Evolutionary conservation across 1,140 invertebrate species (phyloP), one percentile per base, ranked within the genome.

Genomic region (Ostrea denselamellosa): DNA sequence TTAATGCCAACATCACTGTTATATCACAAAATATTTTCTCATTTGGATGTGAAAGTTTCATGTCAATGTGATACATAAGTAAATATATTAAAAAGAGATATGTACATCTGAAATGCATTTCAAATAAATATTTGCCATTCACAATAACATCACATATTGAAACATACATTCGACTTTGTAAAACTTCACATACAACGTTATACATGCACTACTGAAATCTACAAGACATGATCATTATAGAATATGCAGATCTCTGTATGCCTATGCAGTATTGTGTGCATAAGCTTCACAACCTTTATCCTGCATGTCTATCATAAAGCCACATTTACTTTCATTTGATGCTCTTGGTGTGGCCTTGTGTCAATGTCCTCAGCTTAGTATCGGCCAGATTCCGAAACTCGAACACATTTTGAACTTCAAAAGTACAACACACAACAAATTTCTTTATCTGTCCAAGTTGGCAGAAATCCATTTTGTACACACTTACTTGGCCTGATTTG

Each of bases 101-200:
- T 77, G 28, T 17, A 10, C 25, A 28, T 34, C 68, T 77, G 25
- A 77, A 77, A 77, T 28, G 25, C 28, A 25, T 28, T 62, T 77
- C 68, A 77, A 71, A 77, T 77, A 77, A 77, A 77, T 77, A 77
- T 77, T 28, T 77, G 68, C 68, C 68, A 77, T 77, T 77, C 68
- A 77, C 34, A 14, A 77, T 77, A 77, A 77, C 68, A 77, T 77
- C 68, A 77, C 68, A 77, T 77, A 77, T 17, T 14, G 12, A 77
- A 10, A 10, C 12, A 77, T 14, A 77, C 56, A 77, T 44, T 77
- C 10, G 25, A 77, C 68, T 77, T 10, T 14, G 25, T 28, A 77
- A 77, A 22, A 25, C 25, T 28, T 77, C 25, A 77, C 68, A 34
- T 44, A 28, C 22, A 77, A 77, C 12, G 68, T 25, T 28, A 25